phyloP scores from a whole-genome alignment of 1,140 invertebrate species.

The Brachionus manjavacas region DNA sequence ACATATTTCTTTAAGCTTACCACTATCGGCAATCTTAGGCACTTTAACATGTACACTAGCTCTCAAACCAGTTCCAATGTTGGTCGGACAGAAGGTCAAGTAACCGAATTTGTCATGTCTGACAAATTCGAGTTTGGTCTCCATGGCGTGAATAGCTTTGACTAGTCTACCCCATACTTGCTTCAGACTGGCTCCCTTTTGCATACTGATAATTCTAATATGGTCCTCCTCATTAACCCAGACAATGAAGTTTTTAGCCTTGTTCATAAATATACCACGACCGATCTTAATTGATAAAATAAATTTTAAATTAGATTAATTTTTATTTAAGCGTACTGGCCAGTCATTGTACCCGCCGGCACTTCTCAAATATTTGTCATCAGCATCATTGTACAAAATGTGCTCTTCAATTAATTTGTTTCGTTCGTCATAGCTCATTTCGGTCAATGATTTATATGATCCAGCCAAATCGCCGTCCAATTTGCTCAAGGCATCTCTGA shows the following conservation, averaged over 20 bases:
- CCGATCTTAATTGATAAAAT: background rate
- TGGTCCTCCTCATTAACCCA: constrained; percentile 99
- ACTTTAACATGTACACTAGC: constrained; percentile 96
- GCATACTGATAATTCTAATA: constrained; percentile 93
- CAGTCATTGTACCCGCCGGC: constrained; percentile 42
- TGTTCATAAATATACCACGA: constrained; percentile 62
- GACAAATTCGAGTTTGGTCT: constrained; percentile 28
- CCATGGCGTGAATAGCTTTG: constrained; percentile 52
- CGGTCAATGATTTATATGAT: constrained; percentile 27
- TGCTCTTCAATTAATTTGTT: constrained; percentile 43
- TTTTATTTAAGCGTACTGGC: constrained; percentile 9
- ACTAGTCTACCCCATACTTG: constrained; percentile 80
- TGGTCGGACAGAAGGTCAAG: constrained; percentile 96
- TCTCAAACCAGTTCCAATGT: constrained; percentile 91
- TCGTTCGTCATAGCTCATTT: constrained; percentile 40
- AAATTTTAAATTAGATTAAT: background rate
- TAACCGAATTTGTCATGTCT: constrained; percentile 66
- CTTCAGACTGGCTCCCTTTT: constrained; percentile 78
- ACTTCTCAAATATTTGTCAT: constrained; percentile 37
- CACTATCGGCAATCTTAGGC: constrained; percentile 83
- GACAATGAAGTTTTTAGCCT: constrained; percentile 90
- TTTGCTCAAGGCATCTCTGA: constrained; percentile 35
- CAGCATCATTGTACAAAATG: constrained; percentile 40
- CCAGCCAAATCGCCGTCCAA: constrained; percentile 38
- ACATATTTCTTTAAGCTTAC: constrained; percentile 74